Base-by-base conservation (phyloP, 2,113 vertebrate genomes). In the Callipepla californica region DNA sequence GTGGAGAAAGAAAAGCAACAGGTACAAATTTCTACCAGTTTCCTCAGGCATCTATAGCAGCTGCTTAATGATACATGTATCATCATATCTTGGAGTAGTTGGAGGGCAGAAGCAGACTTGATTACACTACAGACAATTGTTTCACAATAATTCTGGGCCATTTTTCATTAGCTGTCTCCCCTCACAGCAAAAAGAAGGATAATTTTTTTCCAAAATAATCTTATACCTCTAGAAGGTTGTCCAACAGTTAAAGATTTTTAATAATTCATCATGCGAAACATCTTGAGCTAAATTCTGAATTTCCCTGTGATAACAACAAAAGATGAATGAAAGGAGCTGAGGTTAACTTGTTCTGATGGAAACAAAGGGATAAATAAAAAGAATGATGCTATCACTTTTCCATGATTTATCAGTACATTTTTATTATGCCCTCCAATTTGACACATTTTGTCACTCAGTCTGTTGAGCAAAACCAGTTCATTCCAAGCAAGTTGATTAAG, bases 81-180 rank as follows among this genome's bases (percentile, higher is more conserved):
- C 98, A 98, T 98, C 98, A 98, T 97, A 98, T 98, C 97, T 97
- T 97, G 93, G 95, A 98, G 98, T 98, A 98, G 98, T 98, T 98
- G 97, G 96, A 98, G 98, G 98, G 98, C 98, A 98, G 96, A 98
- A 98, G 97, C 97, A 98, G 98, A 98, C 97, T 98, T 98, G 98
- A 98, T 98, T 98, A 98, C 98, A 98, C 98, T 98, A 97, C 97
- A 98, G 98, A 98, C 98, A 98, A 98, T 98, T 98, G 98, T 98
- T 98, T 98, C 98, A 98, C 98, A 98, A 98, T 98, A 98, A 98
- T 98, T 98, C 98, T 86, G 91, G 96, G 90, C 97, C 96, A 98
- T 98, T 98, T 98, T 98, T 98, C 97, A 98, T 98, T 98, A 98
- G 97, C 97, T 97, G 97, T 97, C 97, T 98, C 91, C 97, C 98